Conservation (phyloP, 2,888 invertebrate species). For the Drepanosiphum platanoidis region DNA sequence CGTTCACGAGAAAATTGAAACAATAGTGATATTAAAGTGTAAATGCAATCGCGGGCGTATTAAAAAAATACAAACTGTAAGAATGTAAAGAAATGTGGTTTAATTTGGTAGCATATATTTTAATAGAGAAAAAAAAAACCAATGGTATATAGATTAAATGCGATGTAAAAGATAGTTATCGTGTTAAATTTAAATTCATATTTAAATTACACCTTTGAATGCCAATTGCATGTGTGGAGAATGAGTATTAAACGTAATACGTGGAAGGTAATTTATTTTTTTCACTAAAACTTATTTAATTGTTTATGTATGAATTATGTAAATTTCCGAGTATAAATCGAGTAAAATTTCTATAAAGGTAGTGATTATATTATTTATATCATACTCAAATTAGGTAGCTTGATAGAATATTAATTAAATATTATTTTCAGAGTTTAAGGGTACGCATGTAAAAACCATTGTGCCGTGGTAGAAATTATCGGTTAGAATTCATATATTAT, state of each 20-base stretch:
- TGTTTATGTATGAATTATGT: constrained; percentile 6
- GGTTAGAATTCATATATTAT: too few relatives aligned
- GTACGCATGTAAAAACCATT: neutral
- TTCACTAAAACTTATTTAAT: neutral
- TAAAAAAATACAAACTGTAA: too few relatives aligned
- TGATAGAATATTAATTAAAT: constrained; percentile 8
- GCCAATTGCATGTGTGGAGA: neutral
- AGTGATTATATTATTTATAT: constrained; percentile 4
- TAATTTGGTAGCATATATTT: neutral
- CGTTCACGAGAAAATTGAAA: too few relatives aligned
- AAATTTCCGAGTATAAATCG: neutral
- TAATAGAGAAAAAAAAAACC: neutral
- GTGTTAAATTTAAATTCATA: neutral
- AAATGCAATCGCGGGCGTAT: too few relatives aligned
- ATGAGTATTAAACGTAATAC: neutral
- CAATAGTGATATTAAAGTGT: too few relatives aligned
- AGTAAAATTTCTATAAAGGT: constrained; percentile 11
- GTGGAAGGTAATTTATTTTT: neutral
- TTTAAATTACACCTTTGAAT: constrained; percentile 14
- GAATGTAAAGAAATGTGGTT: neutral
- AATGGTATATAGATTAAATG: neutral
- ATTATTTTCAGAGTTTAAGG: neutral
- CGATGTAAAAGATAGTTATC: constrained; percentile 2
- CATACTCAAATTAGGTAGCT: neutral
- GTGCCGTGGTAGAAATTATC: neutral